These are phyloP conservation scores for Prorops nasuta DNA, from an alignment of 1,140 invertebrate genomes.

Conservation along the genomic window DNA sequence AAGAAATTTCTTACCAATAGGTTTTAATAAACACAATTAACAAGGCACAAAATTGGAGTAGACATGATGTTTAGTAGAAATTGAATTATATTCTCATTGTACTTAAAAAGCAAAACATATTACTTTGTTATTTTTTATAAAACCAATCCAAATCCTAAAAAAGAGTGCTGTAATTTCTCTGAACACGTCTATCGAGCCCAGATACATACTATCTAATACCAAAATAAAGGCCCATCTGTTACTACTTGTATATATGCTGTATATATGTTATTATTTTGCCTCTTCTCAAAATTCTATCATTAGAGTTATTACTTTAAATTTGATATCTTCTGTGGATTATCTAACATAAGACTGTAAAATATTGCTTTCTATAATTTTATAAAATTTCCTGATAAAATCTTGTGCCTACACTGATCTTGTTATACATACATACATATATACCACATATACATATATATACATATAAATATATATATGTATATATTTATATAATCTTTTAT, in stretches of 20 bases:
- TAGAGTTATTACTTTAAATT: conserved; percentile 43
- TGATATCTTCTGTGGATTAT: conserved; percentile 45
- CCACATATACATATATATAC: conserved; percentile 48
- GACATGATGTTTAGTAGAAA: background rate
- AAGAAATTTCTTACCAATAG: conserved; percentile 30
- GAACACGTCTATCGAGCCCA: conserved; percentile 61
- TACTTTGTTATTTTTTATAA: conserved; percentile 35
- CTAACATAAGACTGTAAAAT: conserved; percentile 56
- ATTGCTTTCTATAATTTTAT: conserved; percentile 53
- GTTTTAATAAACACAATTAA: conserved; percentile 37
- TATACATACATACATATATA: conserved; percentile 30
- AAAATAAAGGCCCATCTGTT: conserved; percentile 50
- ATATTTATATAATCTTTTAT: conserved; percentile 26
- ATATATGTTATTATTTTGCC: conserved; percentile 48
- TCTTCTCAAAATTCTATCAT: conserved; percentile 43
- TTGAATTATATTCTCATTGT: conserved; percentile 22
- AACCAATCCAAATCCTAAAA: conserved; percentile 43
- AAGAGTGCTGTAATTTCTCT: conserved; percentile 40
- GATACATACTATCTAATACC: conserved; percentile 61
- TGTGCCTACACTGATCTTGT: conserved; percentile 46
- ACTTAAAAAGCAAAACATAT: conserved; percentile 24
- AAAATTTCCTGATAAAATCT: conserved; percentile 49
- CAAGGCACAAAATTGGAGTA: conserved; percentile 47
- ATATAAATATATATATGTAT: no score
- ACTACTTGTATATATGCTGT: conserved; percentile 48